Conservation (phyloP, 1,140 invertebrate genomes). For the Philopotamus ludificatus region DNA sequence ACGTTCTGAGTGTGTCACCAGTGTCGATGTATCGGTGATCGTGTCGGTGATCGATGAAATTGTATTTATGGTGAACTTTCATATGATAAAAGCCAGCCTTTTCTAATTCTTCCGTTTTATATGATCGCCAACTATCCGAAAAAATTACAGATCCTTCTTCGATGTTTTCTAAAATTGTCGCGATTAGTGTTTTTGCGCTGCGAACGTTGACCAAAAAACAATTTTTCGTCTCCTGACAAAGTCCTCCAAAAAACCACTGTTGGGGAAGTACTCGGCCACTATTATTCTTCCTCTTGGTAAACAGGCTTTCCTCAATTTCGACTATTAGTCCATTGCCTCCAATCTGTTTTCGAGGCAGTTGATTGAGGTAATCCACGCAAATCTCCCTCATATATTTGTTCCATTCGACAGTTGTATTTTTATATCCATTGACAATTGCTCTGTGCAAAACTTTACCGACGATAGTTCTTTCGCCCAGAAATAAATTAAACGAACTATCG, state of each 20-base stretch:
- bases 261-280: background rate
- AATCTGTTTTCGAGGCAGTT: too few species aligned
- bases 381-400: too few species aligned
- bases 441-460: background rate
- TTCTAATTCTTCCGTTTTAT: background rate
- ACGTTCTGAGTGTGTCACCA: too few species aligned
- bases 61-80: background rate
- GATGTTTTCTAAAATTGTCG: background rate
- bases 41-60: background rate
- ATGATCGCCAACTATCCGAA: background rate
- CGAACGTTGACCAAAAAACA: background rate
- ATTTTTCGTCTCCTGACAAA: background rate
- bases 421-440: background rate
- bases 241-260: conserved; percentile 3
- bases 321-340: too few species aligned
- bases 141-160: background rate
- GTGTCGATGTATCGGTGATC: background rate
- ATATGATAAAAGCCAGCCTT: background rate
- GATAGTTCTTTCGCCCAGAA: conserved; percentile 3
- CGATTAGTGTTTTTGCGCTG: background rate
- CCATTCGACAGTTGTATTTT: background rate
- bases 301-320: too few species aligned
- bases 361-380: too few species aligned
- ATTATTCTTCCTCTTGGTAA: background rate
- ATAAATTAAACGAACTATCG: background rate